Evolutionary conservation across 2,888 invertebrate species (phyloP), one percentile per base, ranked within the genome.

Genomic region (Dicroscelio sp.): DNA sequence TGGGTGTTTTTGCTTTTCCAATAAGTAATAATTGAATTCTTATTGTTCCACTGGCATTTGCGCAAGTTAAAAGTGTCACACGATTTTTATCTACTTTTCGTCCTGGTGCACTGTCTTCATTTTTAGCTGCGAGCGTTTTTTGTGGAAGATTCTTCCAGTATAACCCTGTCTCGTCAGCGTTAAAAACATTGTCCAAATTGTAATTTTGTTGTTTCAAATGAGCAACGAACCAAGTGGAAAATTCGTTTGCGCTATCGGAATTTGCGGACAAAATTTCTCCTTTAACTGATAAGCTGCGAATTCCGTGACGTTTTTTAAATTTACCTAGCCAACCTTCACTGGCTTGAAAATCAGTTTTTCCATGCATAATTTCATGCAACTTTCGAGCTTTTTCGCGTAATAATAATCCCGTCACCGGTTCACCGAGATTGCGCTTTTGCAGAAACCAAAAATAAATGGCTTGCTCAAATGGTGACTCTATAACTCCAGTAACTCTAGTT

Each of bases 111-210:
- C 88, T 78, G 38, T 79, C 73, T 91, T 94, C 93, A 14, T 76
- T 33, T 30, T 78, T 33, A 12, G 71, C 80, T 27, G 87, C 91
- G 10, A 93, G 69, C 10, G 94, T 93, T 90, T 89, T 90, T 30
- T 73, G 30, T 2, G 93, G 94, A 67, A 95, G 48, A 20, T 89
- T 35, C 87, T 91, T 94, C 93, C 94, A 94, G 14, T 92, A 71
- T 0, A 94, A 67, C 12, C 94, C 93, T 8, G 93, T 94, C 67
- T 94, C 93, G 65, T 94, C 94, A 14, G 93, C 93, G 69, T 95
- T 95, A 75, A 94, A 94, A 14, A 94, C 48, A 35, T 91, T 86
- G 14, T 94, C 83, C 17, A 55, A 25, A 58, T 60, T 25, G n/a
- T 52, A 52, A 23, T 73, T 23, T 4, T 73, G 10, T n/a, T 48